Conservation (phyloP, 2,113 vertebrate genomes). For the Pogonocichla stellata region DNA sequence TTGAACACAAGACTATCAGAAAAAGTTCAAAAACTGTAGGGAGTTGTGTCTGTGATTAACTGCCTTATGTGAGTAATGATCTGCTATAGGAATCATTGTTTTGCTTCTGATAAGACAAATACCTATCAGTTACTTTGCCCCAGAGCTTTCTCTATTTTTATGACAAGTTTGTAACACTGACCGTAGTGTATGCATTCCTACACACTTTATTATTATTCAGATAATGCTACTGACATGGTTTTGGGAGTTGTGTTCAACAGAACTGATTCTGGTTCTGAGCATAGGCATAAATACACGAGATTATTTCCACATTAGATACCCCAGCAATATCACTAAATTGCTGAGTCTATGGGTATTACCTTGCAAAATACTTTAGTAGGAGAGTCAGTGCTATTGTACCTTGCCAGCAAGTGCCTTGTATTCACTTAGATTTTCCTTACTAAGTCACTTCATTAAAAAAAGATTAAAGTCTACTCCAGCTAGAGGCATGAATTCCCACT, state of each 20-base stretch:
- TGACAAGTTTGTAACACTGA: neutral
- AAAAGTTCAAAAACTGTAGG: neutral
- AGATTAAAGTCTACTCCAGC: constrained; percentile 34
- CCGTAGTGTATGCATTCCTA: neutral
- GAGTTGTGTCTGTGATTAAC: neutral
- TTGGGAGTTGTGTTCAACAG: neutral
- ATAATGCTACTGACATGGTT: neutral
- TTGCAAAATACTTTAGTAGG: neutral
- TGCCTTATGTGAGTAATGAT: neutral
- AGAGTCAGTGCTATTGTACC: neutral
- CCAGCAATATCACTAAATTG: neutral
- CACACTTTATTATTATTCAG: neutral
- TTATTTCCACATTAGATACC: neutral
- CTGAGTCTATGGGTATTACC: neutral
- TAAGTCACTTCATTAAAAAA: constrained; percentile 56
- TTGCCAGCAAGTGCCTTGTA: neutral
- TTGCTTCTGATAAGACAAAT: neutral
- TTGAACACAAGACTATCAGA: neutral
- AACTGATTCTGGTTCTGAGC: neutral
- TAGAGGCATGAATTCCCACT: constrained; percentile 23
- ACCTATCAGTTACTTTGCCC: neutral
- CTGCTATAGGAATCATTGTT: neutral
- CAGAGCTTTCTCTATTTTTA: neutral
- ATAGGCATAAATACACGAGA: neutral
- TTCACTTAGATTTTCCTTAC: constrained; percentile 37